Percentiles rank a stretch among this genome's conserved stretches.
Conservation (phyloP, 2,888 invertebrate genomes). For the Noctua pronuba region DNA sequence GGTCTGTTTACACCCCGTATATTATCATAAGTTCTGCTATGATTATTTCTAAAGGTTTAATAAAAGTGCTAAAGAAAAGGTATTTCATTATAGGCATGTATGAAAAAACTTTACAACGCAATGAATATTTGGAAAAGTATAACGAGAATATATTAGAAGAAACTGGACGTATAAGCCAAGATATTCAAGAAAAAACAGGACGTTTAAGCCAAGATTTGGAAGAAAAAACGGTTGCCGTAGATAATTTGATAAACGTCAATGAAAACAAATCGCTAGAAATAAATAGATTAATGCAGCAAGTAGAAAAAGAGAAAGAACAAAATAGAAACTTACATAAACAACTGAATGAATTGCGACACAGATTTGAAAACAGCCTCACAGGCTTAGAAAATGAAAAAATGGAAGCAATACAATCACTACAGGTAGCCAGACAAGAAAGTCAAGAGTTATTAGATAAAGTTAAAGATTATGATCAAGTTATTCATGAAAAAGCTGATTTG, state of each 20-base stretch:
- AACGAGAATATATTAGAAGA: constrained; percentile 75
- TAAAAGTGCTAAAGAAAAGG: not conserved
- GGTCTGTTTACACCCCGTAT: too few relatives aligned
- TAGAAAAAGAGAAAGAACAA: constrained; percentile 74
- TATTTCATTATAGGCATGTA: constrained; percentile 71
- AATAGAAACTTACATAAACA: constrained; percentile 72
- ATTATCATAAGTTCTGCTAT: not conserved
- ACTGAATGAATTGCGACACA: constrained; percentile 73
- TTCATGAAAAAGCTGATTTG: constrained; percentile 69
- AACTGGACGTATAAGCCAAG: constrained; percentile 61
- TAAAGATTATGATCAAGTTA: constrained; percentile 72
- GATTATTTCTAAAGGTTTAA: not conserved
- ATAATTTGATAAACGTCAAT: constrained; percentile 76
- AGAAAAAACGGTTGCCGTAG: constrained; percentile 76
- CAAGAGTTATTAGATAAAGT: constrained; percentile 78
- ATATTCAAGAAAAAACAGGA: constrained; percentile 69
- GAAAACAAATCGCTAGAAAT: constrained; percentile 80
- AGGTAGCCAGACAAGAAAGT: constrained; percentile 80
- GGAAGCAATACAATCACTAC: constrained; percentile 72
- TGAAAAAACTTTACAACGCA: constrained; percentile 77
- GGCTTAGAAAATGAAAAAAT: constrained; percentile 77
- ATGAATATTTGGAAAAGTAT: constrained; percentile 79
- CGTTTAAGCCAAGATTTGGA: constrained; percentile 4
- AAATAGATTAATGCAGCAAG: constrained; percentile 73
- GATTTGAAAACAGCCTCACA: constrained; percentile 71